phyloP scores from a whole-genome alignment of 2,113 vertebrate genomes.

The Tragelaphus strepsiceros region DNA sequence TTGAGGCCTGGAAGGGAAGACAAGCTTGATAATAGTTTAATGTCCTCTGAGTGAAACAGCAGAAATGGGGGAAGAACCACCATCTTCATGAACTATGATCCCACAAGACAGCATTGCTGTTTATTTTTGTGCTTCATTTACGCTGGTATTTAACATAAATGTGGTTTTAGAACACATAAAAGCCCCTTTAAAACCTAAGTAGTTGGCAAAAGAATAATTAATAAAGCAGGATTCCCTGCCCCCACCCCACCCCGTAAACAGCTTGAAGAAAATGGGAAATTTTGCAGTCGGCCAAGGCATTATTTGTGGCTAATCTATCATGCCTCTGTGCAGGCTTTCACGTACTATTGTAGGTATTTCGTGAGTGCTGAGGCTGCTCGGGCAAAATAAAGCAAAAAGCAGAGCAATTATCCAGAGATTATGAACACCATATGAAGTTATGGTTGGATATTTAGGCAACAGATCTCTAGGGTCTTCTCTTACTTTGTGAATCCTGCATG shows the following conservation, averaged over 20 bases:
- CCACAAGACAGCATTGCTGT: background rate
- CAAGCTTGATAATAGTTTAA: slow-evolving; percentile 34
- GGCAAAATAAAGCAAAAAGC: slow-evolving; percentile 14
- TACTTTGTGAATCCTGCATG: background rate
- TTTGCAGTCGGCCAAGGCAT: background rate
- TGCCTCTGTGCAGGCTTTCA: background rate
- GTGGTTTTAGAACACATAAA: slow-evolving; percentile 36
- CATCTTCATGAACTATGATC: background rate
- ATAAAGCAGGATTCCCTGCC: background rate
- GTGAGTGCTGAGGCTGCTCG: background rate
- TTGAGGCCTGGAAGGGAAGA: slow-evolving; percentile 58
- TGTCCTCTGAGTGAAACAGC: slow-evolving; percentile 50
- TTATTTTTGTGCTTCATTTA: slow-evolving; percentile 46
- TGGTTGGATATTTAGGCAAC: background rate
- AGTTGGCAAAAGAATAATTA: slow-evolving; percentile 61
- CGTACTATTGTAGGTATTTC: background rate
- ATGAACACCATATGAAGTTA: background rate
- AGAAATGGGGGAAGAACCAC: background rate
- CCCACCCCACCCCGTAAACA: background rate
- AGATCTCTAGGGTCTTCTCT: background rate
- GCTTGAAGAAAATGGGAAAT: slow-evolving; percentile 39
- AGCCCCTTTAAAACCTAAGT: slow-evolving; percentile 37
- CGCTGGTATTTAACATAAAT: slow-evolving; percentile 22
- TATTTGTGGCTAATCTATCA: background rate
- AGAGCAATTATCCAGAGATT: background rate